Evolutionary conservation across 2,888 invertebrate genomes (phyloP).

Genomic region (Diarsia rubi): DNA sequence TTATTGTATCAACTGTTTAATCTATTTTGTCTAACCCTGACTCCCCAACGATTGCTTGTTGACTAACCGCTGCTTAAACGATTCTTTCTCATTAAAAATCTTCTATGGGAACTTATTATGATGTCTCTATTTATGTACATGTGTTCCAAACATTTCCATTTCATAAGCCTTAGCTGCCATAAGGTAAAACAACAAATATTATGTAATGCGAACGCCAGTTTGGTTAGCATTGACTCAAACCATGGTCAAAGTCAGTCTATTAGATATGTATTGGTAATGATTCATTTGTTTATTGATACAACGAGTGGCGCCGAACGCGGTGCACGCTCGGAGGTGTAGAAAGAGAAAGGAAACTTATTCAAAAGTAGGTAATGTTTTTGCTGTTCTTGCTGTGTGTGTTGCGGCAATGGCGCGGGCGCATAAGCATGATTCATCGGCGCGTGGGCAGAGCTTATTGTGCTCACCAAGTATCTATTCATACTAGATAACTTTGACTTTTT

Average conservation of each 20-base stretch:
- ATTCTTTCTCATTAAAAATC: background rate
- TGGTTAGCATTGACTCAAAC: constrained; percentile 68
- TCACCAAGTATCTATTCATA: constrained; percentile 81
- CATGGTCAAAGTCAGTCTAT: constrained; percentile 77
- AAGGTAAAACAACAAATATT: constrained; percentile 48
- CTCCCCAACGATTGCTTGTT: background rate
- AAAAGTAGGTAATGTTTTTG: constrained; percentile 91
- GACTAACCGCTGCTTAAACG: background rate
- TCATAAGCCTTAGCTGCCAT: background rate
- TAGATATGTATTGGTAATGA: constrained; percentile 69
- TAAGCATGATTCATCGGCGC: constrained; percentile 88
- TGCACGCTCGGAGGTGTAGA: constrained; percentile 86
- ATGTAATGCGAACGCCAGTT: constrained; percentile 53
- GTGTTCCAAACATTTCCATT: constrained; percentile 11
- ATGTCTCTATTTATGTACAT: background rate
- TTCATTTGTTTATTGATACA: constrained; percentile 80
- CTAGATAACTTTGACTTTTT: constrained; percentile 84
- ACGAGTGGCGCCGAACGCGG: constrained; percentile 82
- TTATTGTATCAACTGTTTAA: constrained; percentile 25
- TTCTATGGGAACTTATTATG: background rate
- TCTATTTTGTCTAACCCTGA: background rate
- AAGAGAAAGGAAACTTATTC: constrained; percentile 90
- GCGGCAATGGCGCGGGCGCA: constrained; percentile 79
- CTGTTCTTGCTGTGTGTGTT: constrained; percentile 81
- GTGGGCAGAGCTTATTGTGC: constrained; percentile 89